Conservation (phyloP, 2,113 vertebrate genomes). For the Saiga tatarica region DNA sequence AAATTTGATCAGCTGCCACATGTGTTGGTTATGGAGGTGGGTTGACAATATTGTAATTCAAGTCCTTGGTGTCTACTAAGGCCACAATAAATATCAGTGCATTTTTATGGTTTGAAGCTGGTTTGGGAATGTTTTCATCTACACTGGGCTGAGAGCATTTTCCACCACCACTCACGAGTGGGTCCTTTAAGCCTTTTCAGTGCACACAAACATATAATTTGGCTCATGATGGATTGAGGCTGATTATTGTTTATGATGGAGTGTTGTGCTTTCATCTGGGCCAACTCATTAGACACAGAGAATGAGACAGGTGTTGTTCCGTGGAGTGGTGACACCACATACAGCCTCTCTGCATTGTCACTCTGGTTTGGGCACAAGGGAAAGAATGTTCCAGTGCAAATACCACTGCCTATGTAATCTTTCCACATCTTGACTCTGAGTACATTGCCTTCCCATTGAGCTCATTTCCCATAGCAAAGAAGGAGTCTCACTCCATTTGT, state of each 20-base stretch:
- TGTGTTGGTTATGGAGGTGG: background rate
- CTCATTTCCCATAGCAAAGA: background rate
- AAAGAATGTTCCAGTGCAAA: background rate
- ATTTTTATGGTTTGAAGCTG: background rate
- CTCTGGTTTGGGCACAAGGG: background rate
- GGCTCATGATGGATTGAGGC: background rate
- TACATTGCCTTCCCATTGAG: no score
- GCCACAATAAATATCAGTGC: background rate
- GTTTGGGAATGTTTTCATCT: background rate
- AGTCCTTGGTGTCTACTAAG: fast-evolving
- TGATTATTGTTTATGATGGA: constrained; percentile 36
- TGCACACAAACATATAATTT: constrained; percentile 26
- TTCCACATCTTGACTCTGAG: background rate
- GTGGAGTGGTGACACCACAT: background rate
- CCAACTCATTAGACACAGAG: background rate
- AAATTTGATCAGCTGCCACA: background rate
- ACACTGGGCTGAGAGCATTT: background rate
- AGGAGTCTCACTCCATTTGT: background rate
- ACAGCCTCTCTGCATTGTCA: background rate
- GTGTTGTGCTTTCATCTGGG: background rate
- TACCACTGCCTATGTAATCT: background rate
- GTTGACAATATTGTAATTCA: background rate
- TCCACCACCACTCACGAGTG: background rate
- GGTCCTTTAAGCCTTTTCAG: background rate
- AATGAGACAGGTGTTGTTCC: constrained; percentile 28